Percentiles rank a stretch among this genome's conserved stretches.
Conservation (phyloP, 2,888 invertebrate genomes). For the Xanthorhoe designata region DNA sequence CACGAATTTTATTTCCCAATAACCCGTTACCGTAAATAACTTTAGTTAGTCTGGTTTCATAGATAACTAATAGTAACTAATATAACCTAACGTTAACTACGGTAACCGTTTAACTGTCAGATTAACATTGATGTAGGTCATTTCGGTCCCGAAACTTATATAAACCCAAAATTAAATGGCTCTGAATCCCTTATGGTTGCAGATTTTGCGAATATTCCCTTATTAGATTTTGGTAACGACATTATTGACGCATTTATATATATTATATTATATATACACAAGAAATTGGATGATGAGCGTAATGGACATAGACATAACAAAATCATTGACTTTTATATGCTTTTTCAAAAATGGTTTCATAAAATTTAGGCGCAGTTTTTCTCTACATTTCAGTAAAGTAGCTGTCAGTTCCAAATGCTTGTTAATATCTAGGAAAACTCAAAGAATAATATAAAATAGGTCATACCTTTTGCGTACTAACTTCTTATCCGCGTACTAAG, state of each 20-base stretch:
- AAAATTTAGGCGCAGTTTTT: too few species aligned
- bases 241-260: not conserved
- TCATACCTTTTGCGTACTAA: too few species aligned
- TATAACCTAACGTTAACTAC: too few species aligned
- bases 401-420: too few species aligned
- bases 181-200: not conserved
- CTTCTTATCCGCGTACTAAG: too few species aligned
- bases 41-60: not conserved
- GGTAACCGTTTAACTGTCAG: conserved; percentile 9
- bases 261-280: not conserved
- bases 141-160: not conserved
- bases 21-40: not conserved
- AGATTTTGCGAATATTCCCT: not conserved
- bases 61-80: conserved; percentile 10
- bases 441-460: too few species aligned
- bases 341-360: too few species aligned
- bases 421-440: too few species aligned
- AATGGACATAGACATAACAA: not conserved
- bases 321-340: too few species aligned
- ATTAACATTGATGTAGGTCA: conserved; percentile 9
- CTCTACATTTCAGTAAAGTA: too few species aligned
- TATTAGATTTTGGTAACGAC: not conserved
- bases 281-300: not conserved
- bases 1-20: not conserved
- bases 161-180: not conserved